Conservation (phyloP, 53 echinoderm and acorn worm species). For the Patiria pectinifera region DNA sequence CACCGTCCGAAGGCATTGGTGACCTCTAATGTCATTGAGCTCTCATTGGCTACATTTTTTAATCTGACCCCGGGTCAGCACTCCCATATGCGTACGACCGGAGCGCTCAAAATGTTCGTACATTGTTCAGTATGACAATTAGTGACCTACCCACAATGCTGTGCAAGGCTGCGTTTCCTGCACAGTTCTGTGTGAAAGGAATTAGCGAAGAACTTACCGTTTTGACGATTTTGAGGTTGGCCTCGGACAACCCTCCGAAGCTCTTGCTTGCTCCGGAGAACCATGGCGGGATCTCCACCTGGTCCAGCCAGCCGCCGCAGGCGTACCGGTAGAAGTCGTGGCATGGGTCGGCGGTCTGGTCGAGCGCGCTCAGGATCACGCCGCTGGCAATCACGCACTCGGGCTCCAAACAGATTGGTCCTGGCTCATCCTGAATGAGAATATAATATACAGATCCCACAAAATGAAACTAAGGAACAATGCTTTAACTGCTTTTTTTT, state of each 20-base stretch:
- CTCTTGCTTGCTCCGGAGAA: constrained; percentile 11
- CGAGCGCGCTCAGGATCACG: constrained; percentile 24
- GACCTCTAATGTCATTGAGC: no score
- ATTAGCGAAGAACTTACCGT: constrained; percentile 1
- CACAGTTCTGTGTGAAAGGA: no score
- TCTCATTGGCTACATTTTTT: no score
- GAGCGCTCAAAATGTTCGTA: no score
- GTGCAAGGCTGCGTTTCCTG: no score
- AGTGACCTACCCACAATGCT: no score
- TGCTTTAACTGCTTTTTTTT: no score
- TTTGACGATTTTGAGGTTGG: constrained; percentile 25
- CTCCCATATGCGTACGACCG: no score
- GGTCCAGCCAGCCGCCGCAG: constrained; percentile 59
- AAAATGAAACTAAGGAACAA: background rate
- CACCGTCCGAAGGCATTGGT: no score
- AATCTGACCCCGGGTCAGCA: no score
- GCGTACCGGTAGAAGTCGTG: constrained; percentile 59
- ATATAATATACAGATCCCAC: background rate
- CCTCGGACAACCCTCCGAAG: constrained; percentile 3
- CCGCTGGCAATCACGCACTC: constrained; percentile 39
- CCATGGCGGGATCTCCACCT: constrained; percentile 26
- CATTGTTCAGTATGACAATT: no score
- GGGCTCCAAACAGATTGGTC: constrained; percentile 36
- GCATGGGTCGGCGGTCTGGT: constrained; percentile 49
- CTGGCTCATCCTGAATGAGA: constrained; percentile 2